Conservation (phyloP, 2,113 vertebrate species). For the Heterocephalus glaber region DNA sequence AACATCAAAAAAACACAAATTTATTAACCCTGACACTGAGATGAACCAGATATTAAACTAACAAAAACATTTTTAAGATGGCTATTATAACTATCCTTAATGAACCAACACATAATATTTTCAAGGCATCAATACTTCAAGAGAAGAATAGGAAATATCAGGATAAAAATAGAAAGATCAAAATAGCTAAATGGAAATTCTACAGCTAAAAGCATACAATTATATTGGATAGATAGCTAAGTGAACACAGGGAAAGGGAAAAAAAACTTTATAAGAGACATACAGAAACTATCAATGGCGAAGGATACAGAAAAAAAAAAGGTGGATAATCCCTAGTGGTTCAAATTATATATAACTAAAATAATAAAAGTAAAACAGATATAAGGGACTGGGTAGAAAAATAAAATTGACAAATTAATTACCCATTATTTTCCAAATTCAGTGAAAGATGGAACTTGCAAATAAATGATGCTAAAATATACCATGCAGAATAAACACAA, state of each 20-base stretch:
- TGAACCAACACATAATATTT: neutral
- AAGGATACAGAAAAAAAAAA: neutral
- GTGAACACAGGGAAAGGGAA: neutral
- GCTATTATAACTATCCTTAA: neutral
- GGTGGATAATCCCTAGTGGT: neutral
- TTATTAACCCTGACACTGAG: too few relatives aligned
- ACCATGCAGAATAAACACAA: neutral
- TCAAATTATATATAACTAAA: neutral
- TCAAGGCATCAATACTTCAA: neutral
- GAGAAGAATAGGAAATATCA: neutral
- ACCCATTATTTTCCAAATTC: neutral
- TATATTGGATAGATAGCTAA: neutral
- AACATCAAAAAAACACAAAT: neutral
- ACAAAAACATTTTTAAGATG: neutral
- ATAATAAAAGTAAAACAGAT: neutral
- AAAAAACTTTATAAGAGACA: neutral
- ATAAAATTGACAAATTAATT: neutral
- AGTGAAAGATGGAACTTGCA: neutral
- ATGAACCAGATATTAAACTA: neutral
- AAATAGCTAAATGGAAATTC: neutral
- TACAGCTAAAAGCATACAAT: neutral
- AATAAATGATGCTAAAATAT: neutral
- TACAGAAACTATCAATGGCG: neutral
- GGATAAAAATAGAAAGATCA: neutral
- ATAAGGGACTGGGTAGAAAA: neutral